Percentiles rank a stretch among this genome's conserved stretches.
These are phyloP conservation scores for Catharus ustulatus DNA, from an alignment of 2,797 vertebrate species.

Conservation along the genomic window DNA sequence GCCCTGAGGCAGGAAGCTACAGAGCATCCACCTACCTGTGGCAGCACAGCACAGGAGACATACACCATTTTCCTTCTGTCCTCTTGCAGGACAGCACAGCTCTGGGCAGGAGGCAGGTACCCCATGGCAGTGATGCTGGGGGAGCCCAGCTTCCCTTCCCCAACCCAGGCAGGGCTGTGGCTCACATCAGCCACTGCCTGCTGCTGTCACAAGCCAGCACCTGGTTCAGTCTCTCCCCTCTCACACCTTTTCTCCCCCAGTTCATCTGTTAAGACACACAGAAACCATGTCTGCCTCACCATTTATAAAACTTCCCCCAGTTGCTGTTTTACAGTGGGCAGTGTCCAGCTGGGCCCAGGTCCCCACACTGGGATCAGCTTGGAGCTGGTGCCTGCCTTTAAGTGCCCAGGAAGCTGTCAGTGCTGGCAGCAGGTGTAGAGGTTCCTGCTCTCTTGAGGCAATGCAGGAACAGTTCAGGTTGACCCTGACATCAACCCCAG, in stretches of 20 bases:
- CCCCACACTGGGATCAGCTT: not conserved
- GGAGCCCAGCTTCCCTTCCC: not conserved
- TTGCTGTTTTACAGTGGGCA: constrained; percentile 11
- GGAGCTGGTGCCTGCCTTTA: not conserved
- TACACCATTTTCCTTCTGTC: not conserved
- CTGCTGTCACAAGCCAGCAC: not conserved
- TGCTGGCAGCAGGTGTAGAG: not conserved
- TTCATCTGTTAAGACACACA: not conserved
- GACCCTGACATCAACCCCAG: not conserved
- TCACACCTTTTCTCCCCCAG: not conserved
- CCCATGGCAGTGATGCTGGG: not conserved
- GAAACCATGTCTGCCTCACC: not conserved
- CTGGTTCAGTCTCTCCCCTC: not conserved
- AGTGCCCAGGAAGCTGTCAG: not conserved
- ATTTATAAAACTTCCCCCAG: constrained; percentile 59
- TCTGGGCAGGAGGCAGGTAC: not conserved
- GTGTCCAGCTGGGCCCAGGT: not conserved
- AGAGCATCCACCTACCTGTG: not conserved
- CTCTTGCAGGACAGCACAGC: not conserved
- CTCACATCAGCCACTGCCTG: not conserved
- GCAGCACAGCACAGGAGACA: not conserved
- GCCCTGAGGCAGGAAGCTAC: not conserved
- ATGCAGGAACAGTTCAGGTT: not conserved
- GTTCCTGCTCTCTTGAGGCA: not conserved
- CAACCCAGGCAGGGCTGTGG: not conserved